Evolutionary conservation across 2,888 invertebrate species (phyloP), one percentile per base, ranked within the genome.

Genomic region (Entomobrya proxima): DNA sequence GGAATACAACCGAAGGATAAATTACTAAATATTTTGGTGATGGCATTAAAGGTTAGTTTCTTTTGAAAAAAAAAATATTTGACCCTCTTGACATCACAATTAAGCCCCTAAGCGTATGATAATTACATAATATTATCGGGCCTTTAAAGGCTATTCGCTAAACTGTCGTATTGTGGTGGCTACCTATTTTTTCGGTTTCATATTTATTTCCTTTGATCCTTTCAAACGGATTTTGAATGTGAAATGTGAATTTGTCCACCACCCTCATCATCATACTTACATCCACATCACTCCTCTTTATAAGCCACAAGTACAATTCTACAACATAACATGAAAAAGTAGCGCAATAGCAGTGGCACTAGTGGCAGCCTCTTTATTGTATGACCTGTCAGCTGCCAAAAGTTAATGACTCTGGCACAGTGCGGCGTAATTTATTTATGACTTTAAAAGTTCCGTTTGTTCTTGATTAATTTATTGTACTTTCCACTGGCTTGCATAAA

Each of bases 331-430:
- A 37, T 47, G n/a, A 15, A 47, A 3, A 47, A 15, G 15, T 40
- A 67, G n/a, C 67, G 67, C 44, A 40, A 15, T 40, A 67, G 15
- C 47, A 47, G 47, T 2, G 30, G 75, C 55, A 76, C 13, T 37
- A 67, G 67, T 69, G 80, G 72, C 80, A 80, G 80, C n/a, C n/a
- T 37, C 69, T 80, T 67, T 80, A 80, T 74, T 74, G 74, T 81
- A 81, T 81, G 81, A 74, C 74, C 74, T 81, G 81, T 81, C 81
- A 81, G 81, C 81, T 74, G 81, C 81, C 81, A 81, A 74, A 74
- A 81, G 58, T 61, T 81, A 81, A 81, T 81, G 74, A 81, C 81
- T 81, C 74, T 81, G 81, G 81, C 81, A 81, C 81, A 74, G 74
- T 74, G 81, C 81, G 58, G 81, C 40, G 74, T 81, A 74, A 81